These are phyloP conservation scores for Exaiptasia diaphana DNA, from an alignment of 64 coral and sea anemone genomes.

Conservation along the genomic window DNA sequence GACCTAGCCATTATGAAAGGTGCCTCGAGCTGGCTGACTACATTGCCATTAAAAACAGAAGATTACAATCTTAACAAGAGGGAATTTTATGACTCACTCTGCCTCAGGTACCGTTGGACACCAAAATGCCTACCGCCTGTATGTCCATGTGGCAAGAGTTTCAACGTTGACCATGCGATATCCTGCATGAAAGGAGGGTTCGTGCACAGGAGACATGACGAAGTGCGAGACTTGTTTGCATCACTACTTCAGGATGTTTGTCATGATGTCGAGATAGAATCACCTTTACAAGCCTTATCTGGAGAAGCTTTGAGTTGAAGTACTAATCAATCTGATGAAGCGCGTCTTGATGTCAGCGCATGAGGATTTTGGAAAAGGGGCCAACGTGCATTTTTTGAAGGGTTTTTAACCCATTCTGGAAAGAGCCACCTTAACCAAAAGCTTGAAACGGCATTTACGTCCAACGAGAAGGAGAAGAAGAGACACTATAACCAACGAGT, in stretches of 20 bases:
- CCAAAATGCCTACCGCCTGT: conserved; percentile 1
- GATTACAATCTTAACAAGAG: conserved; percentile 13
- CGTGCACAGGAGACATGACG: conserved; percentile 34
- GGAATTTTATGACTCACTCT: conserved; percentile 40
- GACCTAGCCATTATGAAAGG: conserved; percentile 44
- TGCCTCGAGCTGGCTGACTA: conserved; percentile 41
- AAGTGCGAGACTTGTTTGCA: conserved; percentile 50
- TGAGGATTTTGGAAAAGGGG: conserved; percentile 34
- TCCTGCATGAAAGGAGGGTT: conserved; percentile 50
- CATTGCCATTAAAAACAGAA: conserved; percentile 49
- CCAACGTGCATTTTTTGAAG: conserved; percentile 16
- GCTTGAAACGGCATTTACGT: too few species aligned
- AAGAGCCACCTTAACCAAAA: too few species aligned
- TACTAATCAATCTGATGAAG: conserved; percentile 26
- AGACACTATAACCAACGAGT: too few species aligned
- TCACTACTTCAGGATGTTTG: conserved; percentile 47
- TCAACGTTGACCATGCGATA: conserved; percentile 34
- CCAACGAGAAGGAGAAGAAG: too few species aligned
- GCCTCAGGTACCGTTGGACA: conserved; percentile 48
- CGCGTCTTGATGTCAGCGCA: not conserved
- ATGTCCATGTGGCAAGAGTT: not conserved
- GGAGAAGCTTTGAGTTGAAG: conserved; percentile 18
- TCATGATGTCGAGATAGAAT: conserved; percentile 47
- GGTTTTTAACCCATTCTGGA: not conserved
- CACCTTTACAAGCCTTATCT: conserved; percentile 18